These are phyloP conservation scores for Eutrigla gurnardus DNA, from an alignment of 2,797 vertebrate genomes.

Conservation along the genomic window DNA sequence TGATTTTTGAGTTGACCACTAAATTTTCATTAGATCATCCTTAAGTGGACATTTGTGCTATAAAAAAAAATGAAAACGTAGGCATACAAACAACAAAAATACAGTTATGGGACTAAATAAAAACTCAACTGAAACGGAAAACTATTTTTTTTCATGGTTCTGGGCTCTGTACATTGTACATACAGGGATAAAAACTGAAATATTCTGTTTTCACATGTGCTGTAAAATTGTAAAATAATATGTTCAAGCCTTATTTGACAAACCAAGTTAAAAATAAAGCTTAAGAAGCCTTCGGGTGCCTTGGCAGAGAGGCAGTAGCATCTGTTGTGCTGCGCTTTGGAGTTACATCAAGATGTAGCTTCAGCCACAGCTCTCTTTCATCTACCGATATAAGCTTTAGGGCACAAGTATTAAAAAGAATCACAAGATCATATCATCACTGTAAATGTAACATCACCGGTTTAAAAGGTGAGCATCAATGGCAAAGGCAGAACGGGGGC, in stretches of 20 bases:
- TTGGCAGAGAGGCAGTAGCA: not conserved
- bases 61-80: not conserved
- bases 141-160: not conserved
- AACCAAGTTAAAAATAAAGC: not conserved
- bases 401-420: constrained; percentile 12
- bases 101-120: not conserved
- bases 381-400: constrained; percentile 4
- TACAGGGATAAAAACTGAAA: not conserved
- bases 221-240: not conserved
- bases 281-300: not conserved
- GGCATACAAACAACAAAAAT: not conserved
- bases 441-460: not conserved
- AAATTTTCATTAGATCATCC: not conserved
- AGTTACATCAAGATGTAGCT: not conserved
- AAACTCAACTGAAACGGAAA: not conserved
- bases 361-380: constrained; percentile 10
- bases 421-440: constrained; percentile 2
- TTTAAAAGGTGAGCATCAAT: not conserved
- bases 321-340: not conserved
- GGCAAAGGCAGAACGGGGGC: not conserved
- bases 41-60: not conserved
- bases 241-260: not conserved
- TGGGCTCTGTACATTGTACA: not conserved
- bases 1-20: too few relatives aligned
- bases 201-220: not conserved